Conservation (phyloP, 2,797 vertebrate species). For the Paguma larvata region DNA sequence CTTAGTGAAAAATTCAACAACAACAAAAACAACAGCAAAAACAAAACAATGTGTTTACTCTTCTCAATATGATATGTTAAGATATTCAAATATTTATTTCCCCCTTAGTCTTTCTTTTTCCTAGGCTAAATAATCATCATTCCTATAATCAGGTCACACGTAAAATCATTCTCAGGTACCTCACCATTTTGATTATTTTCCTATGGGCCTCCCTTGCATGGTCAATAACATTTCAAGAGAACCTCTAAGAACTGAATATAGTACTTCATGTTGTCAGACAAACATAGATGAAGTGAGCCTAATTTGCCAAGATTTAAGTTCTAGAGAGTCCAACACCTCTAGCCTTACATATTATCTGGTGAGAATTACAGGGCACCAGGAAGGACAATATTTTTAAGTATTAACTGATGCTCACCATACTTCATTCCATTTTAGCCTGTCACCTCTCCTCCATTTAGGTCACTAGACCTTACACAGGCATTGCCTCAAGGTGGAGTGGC, state of each 20-base stretch:
- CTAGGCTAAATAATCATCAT: background rate
- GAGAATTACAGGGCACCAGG: background rate
- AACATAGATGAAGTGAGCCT: background rate
- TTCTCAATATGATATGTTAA: background rate
- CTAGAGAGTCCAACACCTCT: background rate
- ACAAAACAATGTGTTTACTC: background rate
- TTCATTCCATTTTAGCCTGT: conserved; percentile 21
- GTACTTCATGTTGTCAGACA: background rate
- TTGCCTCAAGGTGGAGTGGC: background rate
- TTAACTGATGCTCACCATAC: background rate
- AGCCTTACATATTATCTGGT: background rate
- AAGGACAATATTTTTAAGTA: background rate
- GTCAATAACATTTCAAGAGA: background rate
- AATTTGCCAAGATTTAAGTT: background rate
- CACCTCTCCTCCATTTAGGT: conserved; percentile 40
- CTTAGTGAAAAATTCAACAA: background rate
- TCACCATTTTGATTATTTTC: background rate
- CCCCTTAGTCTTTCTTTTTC: background rate
- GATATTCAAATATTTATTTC: background rate
- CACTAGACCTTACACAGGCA: background rate
- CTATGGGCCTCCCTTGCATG: background rate
- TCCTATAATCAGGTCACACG: background rate
- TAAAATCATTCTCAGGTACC: background rate
- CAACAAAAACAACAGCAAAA: background rate
- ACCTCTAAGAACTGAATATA: background rate